Evolutionary conservation across 2,888 invertebrate genomes (phyloP).

Genomic region (Anthophora plumipes): DNA sequence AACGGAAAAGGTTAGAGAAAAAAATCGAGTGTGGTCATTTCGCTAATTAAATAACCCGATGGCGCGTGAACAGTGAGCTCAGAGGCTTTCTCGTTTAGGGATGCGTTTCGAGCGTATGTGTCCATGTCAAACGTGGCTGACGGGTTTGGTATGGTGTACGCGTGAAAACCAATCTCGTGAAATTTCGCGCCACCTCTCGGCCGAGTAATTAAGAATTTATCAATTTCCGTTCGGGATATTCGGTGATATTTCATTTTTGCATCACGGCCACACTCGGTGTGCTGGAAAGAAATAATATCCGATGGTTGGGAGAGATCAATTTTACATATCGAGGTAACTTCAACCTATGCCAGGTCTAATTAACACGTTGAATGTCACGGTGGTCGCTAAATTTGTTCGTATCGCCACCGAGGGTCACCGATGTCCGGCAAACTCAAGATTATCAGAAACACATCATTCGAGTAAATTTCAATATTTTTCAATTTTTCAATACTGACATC

Average conservation of each 20-base stretch:
- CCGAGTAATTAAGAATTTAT: slow-evolving; percentile 45
- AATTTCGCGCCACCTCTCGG: slow-evolving; percentile 31
- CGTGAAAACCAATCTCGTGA: slow-evolving; percentile 35
- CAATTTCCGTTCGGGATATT: slow-evolving; percentile 11
- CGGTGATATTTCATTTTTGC: neutral
- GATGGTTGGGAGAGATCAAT: no score
- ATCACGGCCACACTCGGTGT: neutral
- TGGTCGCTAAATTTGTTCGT: no score
- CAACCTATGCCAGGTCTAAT: no score
- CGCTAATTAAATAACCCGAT: slow-evolving; percentile 56
- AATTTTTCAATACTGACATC: no score
- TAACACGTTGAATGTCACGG: no score
- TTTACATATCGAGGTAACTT: no score
- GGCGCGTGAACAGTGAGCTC: slow-evolving; percentile 32
- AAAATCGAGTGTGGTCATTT: slow-evolving; percentile 38
- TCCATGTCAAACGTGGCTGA: neutral
- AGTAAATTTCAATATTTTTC: no score
- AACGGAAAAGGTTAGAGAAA: neutral
- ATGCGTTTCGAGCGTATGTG: slow-evolving; percentile 5
- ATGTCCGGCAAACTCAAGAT: no score
- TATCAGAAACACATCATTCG: no score
- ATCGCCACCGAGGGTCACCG: no score
- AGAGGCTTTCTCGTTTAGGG: slow-evolving; percentile 23
- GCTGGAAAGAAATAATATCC: no score
- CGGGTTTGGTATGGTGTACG: neutral